phyloP scores from a whole-genome alignment of 2,888 invertebrate species.

The Chromoteleia sp. region DNA sequence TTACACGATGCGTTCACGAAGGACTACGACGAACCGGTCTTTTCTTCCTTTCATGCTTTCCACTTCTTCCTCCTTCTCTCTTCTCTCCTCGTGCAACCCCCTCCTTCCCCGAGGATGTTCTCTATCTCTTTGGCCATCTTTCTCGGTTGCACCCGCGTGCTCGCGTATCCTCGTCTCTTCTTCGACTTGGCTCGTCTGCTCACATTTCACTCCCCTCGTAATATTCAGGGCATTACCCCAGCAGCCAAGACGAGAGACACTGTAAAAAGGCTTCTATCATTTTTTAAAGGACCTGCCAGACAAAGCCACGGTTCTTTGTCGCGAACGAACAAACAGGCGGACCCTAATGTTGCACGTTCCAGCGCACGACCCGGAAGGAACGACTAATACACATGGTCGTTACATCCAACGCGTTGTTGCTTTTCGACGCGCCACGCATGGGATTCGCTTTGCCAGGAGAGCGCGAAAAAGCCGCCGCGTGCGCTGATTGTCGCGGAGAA shows the following conservation, averaged over 20 bases:
- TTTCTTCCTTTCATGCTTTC: slow-evolving; percentile 68
- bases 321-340: slow-evolving; percentile 65
- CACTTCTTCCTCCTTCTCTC: slow-evolving; percentile 45
- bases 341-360: slow-evolving; percentile 59
- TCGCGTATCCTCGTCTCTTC: slow-evolving; percentile 24
- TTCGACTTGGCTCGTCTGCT: slow-evolving; percentile 65
- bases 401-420: slow-evolving; percentile 62
- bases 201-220: slow-evolving; percentile 69
- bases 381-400: slow-evolving; percentile 66
- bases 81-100: slow-evolving; percentile 21
- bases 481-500: slow-evolving; percentile 59
- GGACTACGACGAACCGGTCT: slow-evolving; percentile 70
- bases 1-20: slow-evolving; percentile 70
- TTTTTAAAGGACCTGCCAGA: slow-evolving; percentile 68
- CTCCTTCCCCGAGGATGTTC: background rate
- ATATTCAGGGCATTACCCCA: slow-evolving; percentile 70
- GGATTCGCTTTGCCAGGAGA: slow-evolving; percentile 33
- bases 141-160: slow-evolving; percentile 15
- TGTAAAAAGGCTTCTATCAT: slow-evolving; percentile 70
- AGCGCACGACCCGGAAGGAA: slow-evolving; percentile 57
- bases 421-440: slow-evolving; percentile 51
- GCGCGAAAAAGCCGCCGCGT: slow-evolving; percentile 54
- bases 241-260: slow-evolving; percentile 65
- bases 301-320: slow-evolving; percentile 67
- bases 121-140: slow-evolving; percentile 2